phyloP scores from a whole-genome alignment of 1,140 invertebrate genomes.

The Rhagoletis pomonella region DNA sequence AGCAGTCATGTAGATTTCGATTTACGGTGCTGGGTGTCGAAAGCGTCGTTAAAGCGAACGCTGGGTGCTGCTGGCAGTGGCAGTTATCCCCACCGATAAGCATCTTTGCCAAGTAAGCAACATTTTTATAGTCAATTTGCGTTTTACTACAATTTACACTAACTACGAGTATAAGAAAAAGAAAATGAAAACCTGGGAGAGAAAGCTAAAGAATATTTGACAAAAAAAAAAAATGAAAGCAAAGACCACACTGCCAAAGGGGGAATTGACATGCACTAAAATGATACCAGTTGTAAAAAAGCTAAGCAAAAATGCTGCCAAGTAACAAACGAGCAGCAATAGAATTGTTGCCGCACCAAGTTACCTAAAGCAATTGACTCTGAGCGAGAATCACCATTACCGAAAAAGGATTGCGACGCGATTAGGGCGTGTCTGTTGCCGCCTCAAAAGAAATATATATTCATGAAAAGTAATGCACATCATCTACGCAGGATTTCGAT shows the following conservation, averaged over 20 bases:
- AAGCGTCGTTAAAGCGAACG: neutral
- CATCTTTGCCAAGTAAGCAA: constrained; percentile 73
- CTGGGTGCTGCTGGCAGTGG: neutral
- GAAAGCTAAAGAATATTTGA: neutral
- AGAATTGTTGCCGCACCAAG: neutral
- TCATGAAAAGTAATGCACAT: no score
- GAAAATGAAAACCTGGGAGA: neutral
- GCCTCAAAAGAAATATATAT: no score
- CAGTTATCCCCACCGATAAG: constrained; percentile 63
- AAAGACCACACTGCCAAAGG: neutral
- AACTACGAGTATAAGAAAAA: neutral
- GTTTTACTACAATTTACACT: constrained; percentile 59
- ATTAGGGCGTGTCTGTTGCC: neutral
- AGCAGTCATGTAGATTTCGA: no score
- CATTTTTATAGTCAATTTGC: constrained; percentile 73
- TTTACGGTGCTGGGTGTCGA: neutral
- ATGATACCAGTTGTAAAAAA: neutral
- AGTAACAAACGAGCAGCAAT: neutral
- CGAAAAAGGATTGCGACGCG: neutral
- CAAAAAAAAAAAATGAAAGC: neutral
- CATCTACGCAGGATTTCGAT: no score
- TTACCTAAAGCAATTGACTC: neutral
- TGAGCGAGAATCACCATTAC: neutral
- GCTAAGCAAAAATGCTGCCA: neutral
- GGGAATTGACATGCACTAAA: neutral